These are phyloP conservation scores for Lutjanus argentimaculatus DNA, from an alignment of 2,797 vertebrate genomes.

Conservation along the genomic window DNA sequence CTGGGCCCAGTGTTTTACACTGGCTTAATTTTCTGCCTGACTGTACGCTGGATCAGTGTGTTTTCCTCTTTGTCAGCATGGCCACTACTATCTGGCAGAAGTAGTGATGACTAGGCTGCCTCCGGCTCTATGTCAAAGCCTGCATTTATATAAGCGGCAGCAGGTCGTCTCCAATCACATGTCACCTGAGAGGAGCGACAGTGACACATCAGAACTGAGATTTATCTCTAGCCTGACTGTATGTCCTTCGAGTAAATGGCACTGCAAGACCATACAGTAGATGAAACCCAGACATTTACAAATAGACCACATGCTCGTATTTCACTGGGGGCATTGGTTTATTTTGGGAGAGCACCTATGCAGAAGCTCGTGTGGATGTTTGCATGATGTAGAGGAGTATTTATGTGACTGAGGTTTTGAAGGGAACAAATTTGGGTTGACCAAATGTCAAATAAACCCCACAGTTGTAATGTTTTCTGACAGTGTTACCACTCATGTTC, in stretches of 20 bases:
- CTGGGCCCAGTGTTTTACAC: slow-evolving; percentile 16
- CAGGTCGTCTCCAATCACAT: slow-evolving; percentile 27
- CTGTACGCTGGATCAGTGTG: slow-evolving; percentile 6
- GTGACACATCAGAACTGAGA: slow-evolving; percentile 22
- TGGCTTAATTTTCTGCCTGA: slow-evolving; percentile 38
- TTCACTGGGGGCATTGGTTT: slow-evolving; percentile 22
- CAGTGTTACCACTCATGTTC: background rate
- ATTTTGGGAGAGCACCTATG: slow-evolving; percentile 39
- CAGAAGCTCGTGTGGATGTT: background rate
- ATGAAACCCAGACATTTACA: slow-evolving; percentile 2
- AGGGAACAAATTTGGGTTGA: background rate
- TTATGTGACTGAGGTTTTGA: background rate
- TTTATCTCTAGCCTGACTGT: background rate
- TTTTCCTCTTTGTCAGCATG: slow-evolving; percentile 44
- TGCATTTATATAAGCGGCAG: slow-evolving; percentile 38
- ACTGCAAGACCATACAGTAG: slow-evolving; percentile 1
- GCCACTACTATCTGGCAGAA: slow-evolving; percentile 22
- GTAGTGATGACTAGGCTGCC: slow-evolving; percentile 45
- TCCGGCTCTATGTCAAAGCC: slow-evolving; percentile 38
- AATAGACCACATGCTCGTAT: background rate
- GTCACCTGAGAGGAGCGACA: slow-evolving; percentile 1
- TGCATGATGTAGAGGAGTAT: background rate
- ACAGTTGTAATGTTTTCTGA: background rate
- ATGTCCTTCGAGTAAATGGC: background rate
- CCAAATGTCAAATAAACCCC: background rate